Percentiles rank a stretch among this genome's conserved stretches.
Evolutionary conservation across 2,888 invertebrate genomes (phyloP).

Genomic region (Drosophila mimetica): DNA sequence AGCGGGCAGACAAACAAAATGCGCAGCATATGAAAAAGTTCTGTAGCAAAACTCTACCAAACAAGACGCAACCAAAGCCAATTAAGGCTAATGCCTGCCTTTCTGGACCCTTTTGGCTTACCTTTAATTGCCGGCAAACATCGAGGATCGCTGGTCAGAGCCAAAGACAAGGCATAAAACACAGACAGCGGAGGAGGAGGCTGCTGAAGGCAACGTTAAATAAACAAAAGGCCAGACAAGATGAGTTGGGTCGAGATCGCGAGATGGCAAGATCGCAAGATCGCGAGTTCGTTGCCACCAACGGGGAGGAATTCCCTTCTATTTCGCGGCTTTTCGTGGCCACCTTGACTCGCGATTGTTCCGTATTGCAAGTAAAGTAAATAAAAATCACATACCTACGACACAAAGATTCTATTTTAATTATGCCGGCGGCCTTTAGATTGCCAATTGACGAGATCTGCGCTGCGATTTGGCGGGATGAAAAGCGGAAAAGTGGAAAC

Average conservation of each 20-base stretch:
- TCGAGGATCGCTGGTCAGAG: slow-evolving; percentile 41
- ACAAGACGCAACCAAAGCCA: slow-evolving; percentile 43
- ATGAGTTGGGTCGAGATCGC: slow-evolving; percentile 15
- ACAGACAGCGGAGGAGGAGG: slow-evolving; percentile 6
- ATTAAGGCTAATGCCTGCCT: slow-evolving; percentile 60
- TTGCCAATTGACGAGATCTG: slow-evolving; percentile 70
- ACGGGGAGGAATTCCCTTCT: slow-evolving; percentile 29
- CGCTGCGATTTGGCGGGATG: slow-evolving; percentile 40
- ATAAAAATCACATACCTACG: slow-evolving; percentile 6
- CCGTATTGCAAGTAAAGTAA: slow-evolving; percentile 57
- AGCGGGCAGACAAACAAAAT: slow-evolving; percentile 23
- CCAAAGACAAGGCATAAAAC: slow-evolving; percentile 4
- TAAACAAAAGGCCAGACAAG: slow-evolving; percentile 23
- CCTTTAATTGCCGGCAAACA: slow-evolving; percentile 53
- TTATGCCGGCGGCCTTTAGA: slow-evolving; percentile 68
- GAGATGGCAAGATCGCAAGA: slow-evolving; percentile 54
- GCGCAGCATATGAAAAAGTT: slow-evolving; percentile 37
- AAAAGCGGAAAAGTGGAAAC: slow-evolving; percentile 68
- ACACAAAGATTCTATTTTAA: slow-evolving; percentile 64
- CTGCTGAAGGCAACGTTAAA: slow-evolving; percentile 12
- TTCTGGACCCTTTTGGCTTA: slow-evolving; percentile 38
- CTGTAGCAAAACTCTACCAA: slow-evolving; percentile 4
- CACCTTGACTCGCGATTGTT: slow-evolving; percentile 76
- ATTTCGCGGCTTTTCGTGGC: slow-evolving; percentile 40
- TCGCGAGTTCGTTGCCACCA: slow-evolving; percentile 57